Evolutionary conservation across 1,140 invertebrate species (phyloP).

Genomic region (Aphaenogaster floridana): DNA sequence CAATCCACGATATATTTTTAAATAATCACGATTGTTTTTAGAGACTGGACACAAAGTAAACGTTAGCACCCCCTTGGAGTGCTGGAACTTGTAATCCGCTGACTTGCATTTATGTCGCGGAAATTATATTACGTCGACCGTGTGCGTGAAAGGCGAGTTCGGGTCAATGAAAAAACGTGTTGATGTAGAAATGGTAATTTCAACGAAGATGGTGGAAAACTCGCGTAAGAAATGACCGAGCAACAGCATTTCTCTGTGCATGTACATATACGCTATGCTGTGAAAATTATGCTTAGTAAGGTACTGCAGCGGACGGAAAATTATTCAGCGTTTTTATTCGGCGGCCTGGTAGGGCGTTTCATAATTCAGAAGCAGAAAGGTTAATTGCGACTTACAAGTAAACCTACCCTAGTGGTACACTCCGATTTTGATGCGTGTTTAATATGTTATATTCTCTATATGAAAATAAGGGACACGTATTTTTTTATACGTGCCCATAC

Average conservation of each 20-base stretch:
- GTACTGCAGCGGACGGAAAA: constrained; percentile 53
- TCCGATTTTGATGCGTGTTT: too few species aligned
- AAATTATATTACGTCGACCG: constrained; percentile 37
- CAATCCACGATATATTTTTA: constrained; percentile 15
- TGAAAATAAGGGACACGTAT: too few species aligned
- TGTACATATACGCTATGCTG: constrained; percentile 42
- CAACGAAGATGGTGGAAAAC: constrained; percentile 44
- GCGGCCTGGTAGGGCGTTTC: constrained; percentile 8
- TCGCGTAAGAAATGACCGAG: constrained; percentile 55
- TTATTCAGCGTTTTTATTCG: constrained; percentile 62
- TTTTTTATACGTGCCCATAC: too few species aligned
- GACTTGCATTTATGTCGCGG: constrained; percentile 37
- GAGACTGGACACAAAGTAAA: background rate
- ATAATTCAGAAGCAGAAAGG: constrained; percentile 46
- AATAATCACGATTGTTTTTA: constrained; percentile 12
- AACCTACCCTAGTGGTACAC: too few species aligned
- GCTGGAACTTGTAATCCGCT: constrained; percentile 43
- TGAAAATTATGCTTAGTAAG: constrained; percentile 64
- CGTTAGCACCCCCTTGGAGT: background rate
- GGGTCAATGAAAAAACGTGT: constrained; percentile 35
- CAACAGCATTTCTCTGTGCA: constrained; percentile 49
- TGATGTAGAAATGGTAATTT: constrained; percentile 58
- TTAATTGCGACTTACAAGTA: constrained; percentile 45
- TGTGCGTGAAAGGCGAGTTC: constrained; percentile 27
- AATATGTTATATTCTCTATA: too few species aligned